Percentiles rank a stretch among this genome's conserved stretches.
These are phyloP conservation scores for Sphaerophoria rueppellii DNA, from an alignment of 2,888 invertebrate genomes.

Conservation along the genomic window DNA sequence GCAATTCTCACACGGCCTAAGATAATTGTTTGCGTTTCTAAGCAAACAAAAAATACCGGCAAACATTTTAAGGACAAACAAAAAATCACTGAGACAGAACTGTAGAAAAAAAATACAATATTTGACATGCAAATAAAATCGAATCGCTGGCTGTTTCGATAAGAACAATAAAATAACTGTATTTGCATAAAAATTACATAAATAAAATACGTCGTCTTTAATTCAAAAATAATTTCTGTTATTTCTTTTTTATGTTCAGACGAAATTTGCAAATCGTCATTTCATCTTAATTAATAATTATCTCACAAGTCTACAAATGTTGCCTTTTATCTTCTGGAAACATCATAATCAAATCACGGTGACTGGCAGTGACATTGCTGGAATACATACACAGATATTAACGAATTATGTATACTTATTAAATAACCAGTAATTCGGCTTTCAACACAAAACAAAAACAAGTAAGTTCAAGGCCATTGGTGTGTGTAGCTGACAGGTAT, in stretches of 20 bases:
- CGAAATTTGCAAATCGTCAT: not conserved
- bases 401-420: not conserved
- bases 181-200: constrained; percentile 10
- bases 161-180: not conserved
- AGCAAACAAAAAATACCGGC: too few relatives aligned
- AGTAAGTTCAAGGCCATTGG: constrained; percentile 28
- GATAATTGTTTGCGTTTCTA: too few relatives aligned
- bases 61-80: too few relatives aligned
- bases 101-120: not conserved
- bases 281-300: constrained; percentile 9
- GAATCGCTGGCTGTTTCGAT: not conserved
- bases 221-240: not conserved
- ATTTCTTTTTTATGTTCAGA: not conserved
- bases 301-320: constrained; percentile 5
- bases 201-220: constrained; percentile 13
- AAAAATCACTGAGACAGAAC: too few relatives aligned
- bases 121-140: not conserved
- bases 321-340: not conserved
- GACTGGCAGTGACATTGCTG: not conserved
- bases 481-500: not conserved
- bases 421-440: not conserved
- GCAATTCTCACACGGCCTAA: too few relatives aligned
- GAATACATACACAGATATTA: not conserved
- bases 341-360: constrained; percentile 22
- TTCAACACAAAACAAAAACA: not conserved